phyloP scores from a whole-genome alignment of 2,888 invertebrate genomes.

The Muschampia plurimacula region DNA sequence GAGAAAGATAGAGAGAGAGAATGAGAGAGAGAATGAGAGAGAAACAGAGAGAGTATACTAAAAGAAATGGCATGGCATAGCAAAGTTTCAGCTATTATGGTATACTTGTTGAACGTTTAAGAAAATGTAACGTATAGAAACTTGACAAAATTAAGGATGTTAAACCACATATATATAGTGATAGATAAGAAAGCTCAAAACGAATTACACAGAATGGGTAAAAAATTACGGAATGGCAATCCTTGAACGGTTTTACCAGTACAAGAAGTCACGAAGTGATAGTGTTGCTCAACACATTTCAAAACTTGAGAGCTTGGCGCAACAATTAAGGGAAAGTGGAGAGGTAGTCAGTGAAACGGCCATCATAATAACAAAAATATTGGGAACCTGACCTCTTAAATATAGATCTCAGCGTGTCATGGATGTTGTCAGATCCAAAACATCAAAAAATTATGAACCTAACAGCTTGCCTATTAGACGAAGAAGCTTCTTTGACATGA shows the following conservation, averaged over 20 bases:
- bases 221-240: constrained; percentile 28
- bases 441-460: constrained; percentile 44
- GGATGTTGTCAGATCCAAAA: constrained; percentile 47
- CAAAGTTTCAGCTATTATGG: too few relatives aligned
- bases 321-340: constrained; percentile 49
- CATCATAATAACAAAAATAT: constrained; percentile 52
- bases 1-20: too few relatives aligned
- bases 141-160: too few relatives aligned
- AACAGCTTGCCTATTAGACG: constrained; percentile 47
- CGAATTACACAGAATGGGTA: too few relatives aligned
- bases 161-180: too few relatives aligned
- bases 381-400: constrained; percentile 47
- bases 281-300: constrained; percentile 49
- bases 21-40: too few relatives aligned
- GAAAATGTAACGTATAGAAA: too few relatives aligned
- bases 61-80: too few relatives aligned
- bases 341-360: constrained; percentile 50
- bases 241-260: constrained; percentile 44
- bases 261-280: constrained; percentile 45
- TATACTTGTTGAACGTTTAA: too few relatives aligned
- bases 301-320: constrained; percentile 47
- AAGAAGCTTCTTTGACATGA: constrained; percentile 39
- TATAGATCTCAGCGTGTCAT: constrained; percentile 49
- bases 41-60: too few relatives aligned
- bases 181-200: too few relatives aligned